Evolutionary conservation across 64 coral and sea anemone species (phyloP).

Genomic region (Montipora cactus): DNA sequence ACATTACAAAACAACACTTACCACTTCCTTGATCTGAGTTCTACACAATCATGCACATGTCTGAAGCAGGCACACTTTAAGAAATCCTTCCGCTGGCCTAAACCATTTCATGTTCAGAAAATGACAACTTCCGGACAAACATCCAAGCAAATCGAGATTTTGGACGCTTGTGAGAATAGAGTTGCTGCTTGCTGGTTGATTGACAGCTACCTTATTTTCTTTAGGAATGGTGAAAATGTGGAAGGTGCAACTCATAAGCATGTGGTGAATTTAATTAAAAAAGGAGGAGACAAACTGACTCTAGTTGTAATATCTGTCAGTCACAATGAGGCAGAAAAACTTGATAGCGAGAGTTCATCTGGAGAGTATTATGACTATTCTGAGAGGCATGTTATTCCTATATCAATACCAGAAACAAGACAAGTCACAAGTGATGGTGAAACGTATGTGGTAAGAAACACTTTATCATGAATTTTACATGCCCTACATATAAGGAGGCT

Average conservation of each 20-base stretch:
- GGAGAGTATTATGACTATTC: conserved; percentile 94
- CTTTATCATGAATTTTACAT: too few relatives aligned
- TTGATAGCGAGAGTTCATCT: conserved; percentile 94
- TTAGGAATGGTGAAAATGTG: conserved; percentile 95
- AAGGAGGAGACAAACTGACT: conserved; percentile 73
- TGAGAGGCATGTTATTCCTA: conserved; percentile 72
- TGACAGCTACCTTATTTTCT: neutral
- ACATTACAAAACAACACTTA: too few relatives aligned
- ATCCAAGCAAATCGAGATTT: too few relatives aligned
- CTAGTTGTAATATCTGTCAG: conserved; percentile 91
- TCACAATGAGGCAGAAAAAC: conserved; percentile 78
- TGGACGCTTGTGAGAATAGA: too few relatives aligned
- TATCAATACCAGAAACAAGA: conserved; percentile 89
- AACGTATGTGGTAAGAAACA: conserved; percentile 70
- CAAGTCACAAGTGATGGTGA: conserved; percentile 78
- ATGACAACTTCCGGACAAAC: too few relatives aligned
- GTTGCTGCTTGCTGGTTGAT: too few relatives aligned
- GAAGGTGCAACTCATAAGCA: conserved; percentile 95
- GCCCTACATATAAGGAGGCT: too few relatives aligned
- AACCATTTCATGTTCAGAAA: too few relatives aligned
- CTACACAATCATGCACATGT: too few relatives aligned
- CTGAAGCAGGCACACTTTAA: too few relatives aligned
- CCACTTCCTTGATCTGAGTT: too few relatives aligned
- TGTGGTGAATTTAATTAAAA: conserved; percentile 93
- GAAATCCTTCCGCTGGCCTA: too few relatives aligned